Evolutionary conservation across 2,113 vertebrate species (phyloP), one percentile per base, ranked within the genome.

Genomic region (Uropsilus gracilis): DNA sequence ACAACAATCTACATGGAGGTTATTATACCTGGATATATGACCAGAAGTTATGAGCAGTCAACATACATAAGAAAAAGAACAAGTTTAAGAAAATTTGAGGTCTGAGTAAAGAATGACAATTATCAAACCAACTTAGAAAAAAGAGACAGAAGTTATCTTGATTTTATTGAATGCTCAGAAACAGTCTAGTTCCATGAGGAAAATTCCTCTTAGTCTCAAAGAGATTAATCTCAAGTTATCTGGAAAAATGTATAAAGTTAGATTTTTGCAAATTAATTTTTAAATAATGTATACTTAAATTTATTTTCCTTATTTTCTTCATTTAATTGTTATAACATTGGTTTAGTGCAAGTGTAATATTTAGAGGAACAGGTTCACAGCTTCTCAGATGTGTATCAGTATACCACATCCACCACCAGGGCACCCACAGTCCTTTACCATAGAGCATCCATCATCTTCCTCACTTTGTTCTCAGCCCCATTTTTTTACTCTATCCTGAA

Each of bases 41-140:
- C 53, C 86, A 73, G 22, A 26, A 8, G 28, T 71, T 77, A 55
- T 88, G 32, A 90, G 6, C 39, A 59, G 86, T 92, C 57, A 81
- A 75, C 26, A 12, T 34, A 85, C 72, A 78, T 1, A 68, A 48
- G 83, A 72, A 87, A 26, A 39, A 71, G 34, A 94, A 75, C 24
- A 90, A 77, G 46, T 68, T 63, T 20, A 86, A 82, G 57, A 90
- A 28, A 73, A 91, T 39, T 12, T 37, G 90, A 96, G 80, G 69
- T 68, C 12, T 53, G 5, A 94, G 48, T 93, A 75, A 91, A 82
- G 77, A 57, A 30, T 69, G 71, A 94, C 44, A 75, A 9, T 83
- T 80, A 71, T 55, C 37, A 75, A 71, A 91, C 26, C 7, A 63
- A 84, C 16, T 81, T 75, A 37, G 34, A 5, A 39, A 88, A 90